Percentiles rank a stretch among this genome's conserved stretches.
phyloP scores from a whole-genome alignment of 2,797 vertebrate species.

The Dromococcyx pavoninus region DNA sequence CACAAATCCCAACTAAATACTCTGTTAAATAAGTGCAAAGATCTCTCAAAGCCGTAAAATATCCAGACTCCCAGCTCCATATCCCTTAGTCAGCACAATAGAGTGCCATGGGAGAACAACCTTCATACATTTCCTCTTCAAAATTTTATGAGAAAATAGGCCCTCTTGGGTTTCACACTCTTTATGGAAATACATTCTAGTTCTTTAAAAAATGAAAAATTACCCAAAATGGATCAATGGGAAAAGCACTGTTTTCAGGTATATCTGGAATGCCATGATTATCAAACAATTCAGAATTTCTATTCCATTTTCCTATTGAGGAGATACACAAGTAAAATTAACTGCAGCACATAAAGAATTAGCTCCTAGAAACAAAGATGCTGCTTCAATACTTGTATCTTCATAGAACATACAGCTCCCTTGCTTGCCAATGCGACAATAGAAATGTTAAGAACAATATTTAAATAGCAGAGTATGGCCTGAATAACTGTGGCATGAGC shows the following conservation, averaged over 20 bases:
- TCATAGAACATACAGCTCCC: background rate
- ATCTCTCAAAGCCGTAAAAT: background rate
- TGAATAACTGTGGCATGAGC: background rate
- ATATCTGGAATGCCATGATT: background rate
- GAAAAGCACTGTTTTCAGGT: background rate
- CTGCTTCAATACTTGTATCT: background rate
- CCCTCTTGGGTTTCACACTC: background rate
- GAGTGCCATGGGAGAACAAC: background rate
- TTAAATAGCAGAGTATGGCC: background rate
- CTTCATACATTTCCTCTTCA: background rate
- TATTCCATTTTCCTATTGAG: background rate
- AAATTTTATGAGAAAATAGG: background rate
- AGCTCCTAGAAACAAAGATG: background rate
- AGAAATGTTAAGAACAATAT: background rate
- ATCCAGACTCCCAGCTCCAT: background rate
- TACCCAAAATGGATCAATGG: background rate
- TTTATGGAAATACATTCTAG: background rate
- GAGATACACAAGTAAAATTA: background rate
- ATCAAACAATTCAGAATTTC: background rate
- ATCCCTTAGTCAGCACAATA: background rate
- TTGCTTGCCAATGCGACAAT: background rate
- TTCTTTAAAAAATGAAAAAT: background rate
- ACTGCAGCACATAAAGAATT: background rate
- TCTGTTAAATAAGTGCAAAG: background rate
- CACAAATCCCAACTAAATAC: background rate